Percentiles rank a stretch among this genome's conserved stretches.
These are phyloP conservation scores for Percopsis transmontana DNA, from an alignment of 2,113 vertebrate genomes.

Conservation along the genomic window DNA sequence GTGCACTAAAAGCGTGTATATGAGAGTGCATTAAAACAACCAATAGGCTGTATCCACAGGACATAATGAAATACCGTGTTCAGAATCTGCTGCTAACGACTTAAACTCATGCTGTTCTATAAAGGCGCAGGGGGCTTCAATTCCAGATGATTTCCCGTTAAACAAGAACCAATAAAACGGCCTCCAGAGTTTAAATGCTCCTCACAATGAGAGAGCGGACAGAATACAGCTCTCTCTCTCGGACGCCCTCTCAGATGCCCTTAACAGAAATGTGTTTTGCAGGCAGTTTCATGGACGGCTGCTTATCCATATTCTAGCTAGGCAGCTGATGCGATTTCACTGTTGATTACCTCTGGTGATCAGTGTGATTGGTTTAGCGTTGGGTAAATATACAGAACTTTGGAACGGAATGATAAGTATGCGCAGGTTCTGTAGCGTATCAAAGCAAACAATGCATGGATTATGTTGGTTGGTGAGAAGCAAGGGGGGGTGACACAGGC, in stretches of 20 bases:
- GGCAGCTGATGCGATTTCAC: slow-evolving; percentile 72
- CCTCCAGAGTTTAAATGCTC: slow-evolving; percentile 48
- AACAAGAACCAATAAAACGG: slow-evolving; percentile 15
- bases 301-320: slow-evolving; percentile 72
- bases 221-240: slow-evolving; percentile 24
- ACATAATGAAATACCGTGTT: slow-evolving; percentile 34
- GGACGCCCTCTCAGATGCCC: slow-evolving; percentile 55
- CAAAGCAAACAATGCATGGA: slow-evolving; percentile 69
- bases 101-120: slow-evolving; percentile 43
- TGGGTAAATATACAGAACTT: slow-evolving; percentile 65
- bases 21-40: slow-evolving; percentile 27
- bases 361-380: slow-evolving; percentile 66
- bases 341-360: slow-evolving; percentile 75
- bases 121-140: slow-evolving; percentile 38
- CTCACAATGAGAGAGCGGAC: slow-evolving; percentile 37
- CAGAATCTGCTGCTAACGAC: slow-evolving; percentile 40
- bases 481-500: slow-evolving; percentile 15
- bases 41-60: slow-evolving; percentile 34
- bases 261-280: slow-evolving; percentile 60
- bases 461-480: slow-evolving; percentile 51
- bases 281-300: slow-evolving; percentile 71
- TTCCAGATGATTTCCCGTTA: slow-evolving; percentile 32
- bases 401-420: slow-evolving; percentile 64
- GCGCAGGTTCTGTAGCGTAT: slow-evolving; percentile 27
- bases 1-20: slow-evolving; percentile 36